Evolutionary conservation across 1,140 invertebrate species (phyloP), one percentile per base, ranked within the genome.

Genomic region (Dreissena polymorpha): DNA sequence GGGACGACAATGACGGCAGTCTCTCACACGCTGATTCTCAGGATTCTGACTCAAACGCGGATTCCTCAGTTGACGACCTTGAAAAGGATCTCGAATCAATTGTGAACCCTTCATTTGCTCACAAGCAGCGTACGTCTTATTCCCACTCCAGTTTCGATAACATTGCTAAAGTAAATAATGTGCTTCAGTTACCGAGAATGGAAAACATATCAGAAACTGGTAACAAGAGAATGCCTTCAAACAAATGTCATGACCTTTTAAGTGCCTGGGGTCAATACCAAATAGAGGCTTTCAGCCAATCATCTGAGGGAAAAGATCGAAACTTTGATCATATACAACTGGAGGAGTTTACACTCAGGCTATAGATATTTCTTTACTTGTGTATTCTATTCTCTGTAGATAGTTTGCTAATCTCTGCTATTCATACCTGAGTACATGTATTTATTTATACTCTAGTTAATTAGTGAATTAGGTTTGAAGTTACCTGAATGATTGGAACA

Each of bases 21-120:
- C 75, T 85, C 7, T 86, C 87, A 10, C 73, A 78, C 3, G 84
- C 86, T 13, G 78, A 86, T 14, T 88, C 89, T n/a, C 87, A 87
- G 16, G 89, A 88, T 27, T 85, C 88, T 0, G 67, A 67, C 10
- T 89, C 88, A 5, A 88, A 86, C 65, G 86, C 81, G 16, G 87
- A 87, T 53, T 72, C 78, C 29, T 76, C 87, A 49, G 79, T 88
- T 60, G 90, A 90, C 67, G 88, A 90, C 49, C 71, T 90, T 21
- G 88, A 91, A 64, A 77, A 84, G 63, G 90, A 91, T 69, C 49
- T 91, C 3, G 84, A 86, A 50, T 91, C 90, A 18, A 89, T 91
- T n/a, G 85, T 85, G n/a, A 86, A 89, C 63, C 88, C 88, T 18
- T 67, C 71, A 57, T 72, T 71, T 18, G 57, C 10, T 8, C 55